phyloP scores from a whole-genome alignment of 2,888 invertebrate species.

The Linyphia triangularis region DNA sequence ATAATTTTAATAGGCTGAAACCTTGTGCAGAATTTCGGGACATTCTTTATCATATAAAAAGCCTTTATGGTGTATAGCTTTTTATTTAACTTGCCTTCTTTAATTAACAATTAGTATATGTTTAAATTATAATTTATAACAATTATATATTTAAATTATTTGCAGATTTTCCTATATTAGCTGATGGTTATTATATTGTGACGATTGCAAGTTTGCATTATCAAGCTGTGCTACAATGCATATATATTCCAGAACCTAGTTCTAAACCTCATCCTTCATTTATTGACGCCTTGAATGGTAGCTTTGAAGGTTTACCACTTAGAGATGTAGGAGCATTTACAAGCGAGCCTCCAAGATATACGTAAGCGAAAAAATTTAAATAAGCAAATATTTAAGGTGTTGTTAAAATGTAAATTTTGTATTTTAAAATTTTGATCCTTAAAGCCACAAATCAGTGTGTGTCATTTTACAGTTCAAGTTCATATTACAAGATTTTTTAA shows the following conservation, averaged over 20 bases:
- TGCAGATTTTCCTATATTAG: conserved; percentile 57
- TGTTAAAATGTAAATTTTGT: too few relatives aligned
- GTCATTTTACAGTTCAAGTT: too few relatives aligned
- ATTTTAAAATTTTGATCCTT: too few relatives aligned
- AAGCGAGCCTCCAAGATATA: conserved; percentile 68
- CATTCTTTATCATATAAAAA: too few relatives aligned
- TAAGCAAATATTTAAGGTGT: too few relatives aligned
- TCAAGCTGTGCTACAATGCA: conserved; percentile 63
- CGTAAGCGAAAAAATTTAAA: conserved; percentile 51
- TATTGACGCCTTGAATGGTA: conserved; percentile 58
- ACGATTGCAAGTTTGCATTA: conserved; percentile 67
- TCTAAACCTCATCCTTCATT: conserved; percentile 61
- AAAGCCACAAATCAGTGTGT: too few relatives aligned
- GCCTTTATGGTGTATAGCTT: too few relatives aligned
- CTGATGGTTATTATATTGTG: conserved; percentile 68
- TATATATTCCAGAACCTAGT: conserved; percentile 66
- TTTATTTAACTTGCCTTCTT: too few relatives aligned
- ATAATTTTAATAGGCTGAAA: too few relatives aligned
- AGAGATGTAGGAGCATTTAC: conserved; percentile 22
- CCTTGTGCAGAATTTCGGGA: too few relatives aligned
- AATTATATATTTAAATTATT: neutral
- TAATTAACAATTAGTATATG: neutral
- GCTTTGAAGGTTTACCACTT: conserved; percentile 27
- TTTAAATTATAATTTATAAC: neutral
- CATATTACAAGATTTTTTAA: too few relatives aligned